Evolutionary conservation across 2,113 vertebrate genomes (phyloP).

Genomic region (Gadus macrocephalus): DNA sequence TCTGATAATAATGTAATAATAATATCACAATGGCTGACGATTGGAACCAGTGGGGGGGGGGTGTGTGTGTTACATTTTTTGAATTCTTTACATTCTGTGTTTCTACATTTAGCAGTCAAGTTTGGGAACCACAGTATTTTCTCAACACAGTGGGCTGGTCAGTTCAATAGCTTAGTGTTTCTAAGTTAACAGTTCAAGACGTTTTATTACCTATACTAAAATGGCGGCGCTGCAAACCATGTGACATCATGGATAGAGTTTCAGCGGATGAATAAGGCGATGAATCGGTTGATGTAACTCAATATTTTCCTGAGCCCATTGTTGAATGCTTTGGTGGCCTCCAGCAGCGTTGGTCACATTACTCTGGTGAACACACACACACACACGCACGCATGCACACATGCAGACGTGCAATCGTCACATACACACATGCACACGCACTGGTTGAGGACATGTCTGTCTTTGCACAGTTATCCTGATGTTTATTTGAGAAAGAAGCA

Average conservation of each 20-base stretch:
- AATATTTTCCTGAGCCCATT: slow-evolving; percentile 38
- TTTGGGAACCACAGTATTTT: too few relatives aligned
- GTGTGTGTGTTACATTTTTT: too few relatives aligned
- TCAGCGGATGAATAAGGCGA: slow-evolving; percentile 12
- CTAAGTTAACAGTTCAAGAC: not conserved
- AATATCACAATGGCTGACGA: too few relatives aligned
- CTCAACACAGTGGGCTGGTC: too few relatives aligned
- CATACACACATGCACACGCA: slow-evolving; percentile 8
- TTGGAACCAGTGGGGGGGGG: too few relatives aligned
- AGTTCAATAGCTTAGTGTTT: too few relatives aligned
- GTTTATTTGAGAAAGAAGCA: slow-evolving; percentile 38
- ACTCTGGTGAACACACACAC: slow-evolving; percentile 20
- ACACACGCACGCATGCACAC: not conserved
- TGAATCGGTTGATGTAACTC: slow-evolving; percentile 44
- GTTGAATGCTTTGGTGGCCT: slow-evolving; percentile 46
- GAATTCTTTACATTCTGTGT: too few relatives aligned
- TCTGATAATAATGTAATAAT: too few relatives aligned
- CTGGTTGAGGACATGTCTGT: slow-evolving; percentile 12
- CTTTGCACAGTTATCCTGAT: slow-evolving; percentile 44
- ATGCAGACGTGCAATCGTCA: slow-evolving; percentile 6
- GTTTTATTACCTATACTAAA: slow-evolving; percentile 18
- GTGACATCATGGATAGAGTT: slow-evolving; percentile 35
- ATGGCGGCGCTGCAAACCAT: slow-evolving; percentile 15
- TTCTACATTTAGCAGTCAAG: too few relatives aligned
- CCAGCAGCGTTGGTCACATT: slow-evolving; percentile 51